Evolutionary conservation across 1,140 invertebrate species (phyloP).

Genomic region (Drosophila insularis): DNA sequence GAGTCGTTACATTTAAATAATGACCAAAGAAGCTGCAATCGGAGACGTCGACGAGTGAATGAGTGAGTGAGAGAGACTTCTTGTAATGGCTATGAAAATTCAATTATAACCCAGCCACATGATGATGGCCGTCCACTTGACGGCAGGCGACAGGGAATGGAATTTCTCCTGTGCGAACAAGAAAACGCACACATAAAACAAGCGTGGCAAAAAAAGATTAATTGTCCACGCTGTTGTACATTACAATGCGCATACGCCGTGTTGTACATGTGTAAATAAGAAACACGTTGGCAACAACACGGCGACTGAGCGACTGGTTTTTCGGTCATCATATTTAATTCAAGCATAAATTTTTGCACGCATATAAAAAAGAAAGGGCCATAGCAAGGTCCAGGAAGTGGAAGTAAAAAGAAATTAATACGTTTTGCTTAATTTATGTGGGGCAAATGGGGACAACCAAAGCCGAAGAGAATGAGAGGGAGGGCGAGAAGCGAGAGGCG

Average conservation of each 20-base stretch:
- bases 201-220: slow-evolving; percentile 70
- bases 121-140: slow-evolving; percentile 65
- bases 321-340: slow-evolving; percentile 80
- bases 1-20: slow-evolving; percentile 80
- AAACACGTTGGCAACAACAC: slow-evolving; percentile 17
- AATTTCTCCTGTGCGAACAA: slow-evolving; percentile 1
- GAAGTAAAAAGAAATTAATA: slow-evolving; percentile 76
- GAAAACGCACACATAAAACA: slow-evolving; percentile 52
- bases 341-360: slow-evolving; percentile 80
- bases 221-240: slow-evolving; percentile 73
- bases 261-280: slow-evolving; percentile 78
- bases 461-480: not conserved
- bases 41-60: not conserved
- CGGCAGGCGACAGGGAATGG: no score
- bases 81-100: slow-evolving; percentile 80
- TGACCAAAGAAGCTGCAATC: slow-evolving; percentile 45
- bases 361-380: slow-evolving; percentile 66
- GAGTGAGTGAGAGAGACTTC: slow-evolving; percentile 1
- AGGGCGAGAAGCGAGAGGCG: not conserved
- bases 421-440: slow-evolving; percentile 79
- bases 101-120: slow-evolving; percentile 77
- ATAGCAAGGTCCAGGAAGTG: slow-evolving; percentile 3
- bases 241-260: slow-evolving; percentile 75
- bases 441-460: slow-evolving; percentile 4
- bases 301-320: slow-evolving; percentile 65